These are phyloP conservation scores for Amphiprion clarkii DNA, from an alignment of 2,797 vertebrate species.

Conservation along the genomic window DNA sequence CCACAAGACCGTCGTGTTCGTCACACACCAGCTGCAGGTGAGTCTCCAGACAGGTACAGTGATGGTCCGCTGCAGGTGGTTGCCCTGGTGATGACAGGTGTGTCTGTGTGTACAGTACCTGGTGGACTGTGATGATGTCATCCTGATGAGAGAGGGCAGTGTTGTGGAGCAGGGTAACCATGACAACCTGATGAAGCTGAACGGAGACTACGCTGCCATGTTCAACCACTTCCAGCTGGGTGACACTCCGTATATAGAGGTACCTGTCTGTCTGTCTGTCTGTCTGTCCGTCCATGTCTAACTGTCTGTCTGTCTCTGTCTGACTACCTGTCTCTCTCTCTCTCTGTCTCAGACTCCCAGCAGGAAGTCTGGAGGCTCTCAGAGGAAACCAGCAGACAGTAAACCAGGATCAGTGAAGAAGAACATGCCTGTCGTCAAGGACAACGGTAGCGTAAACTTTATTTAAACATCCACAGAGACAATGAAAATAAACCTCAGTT, in stretches of 20 bases:
- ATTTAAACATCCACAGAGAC: not conserved
- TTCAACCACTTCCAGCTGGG: constrained; percentile 94
- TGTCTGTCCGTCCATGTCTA: not conserved
- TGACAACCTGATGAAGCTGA: constrained; percentile 92
- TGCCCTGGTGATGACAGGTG: constrained; percentile 1
- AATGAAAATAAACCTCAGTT: no score
- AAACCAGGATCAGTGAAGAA: constrained; percentile 93
- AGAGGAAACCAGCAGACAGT: constrained; percentile 91
- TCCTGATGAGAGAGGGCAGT: constrained; percentile 94
- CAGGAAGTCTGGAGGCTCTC: constrained; percentile 87
- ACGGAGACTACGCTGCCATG: constrained; percentile 92
- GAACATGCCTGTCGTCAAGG: constrained; percentile 86
- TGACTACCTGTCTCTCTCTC: not conserved
- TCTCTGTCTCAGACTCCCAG: constrained; percentile 83
- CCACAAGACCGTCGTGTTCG: constrained; percentile 91
- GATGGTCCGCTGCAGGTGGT: not conserved
- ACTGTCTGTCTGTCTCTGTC: not conserved
- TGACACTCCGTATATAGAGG: constrained; percentile 91
- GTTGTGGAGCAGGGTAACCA: constrained; percentile 92
- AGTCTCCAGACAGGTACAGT: not conserved
- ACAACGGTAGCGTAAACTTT: constrained; percentile 82
- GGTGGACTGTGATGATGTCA: constrained; percentile 93
- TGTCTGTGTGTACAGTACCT: constrained; percentile 86
- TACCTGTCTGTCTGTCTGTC: constrained; percentile 46
- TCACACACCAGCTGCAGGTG: constrained; percentile 96